These are phyloP conservation scores for Cosmia pyralina DNA, from an alignment of 2,888 invertebrate genomes.

Conservation along the genomic window DNA sequence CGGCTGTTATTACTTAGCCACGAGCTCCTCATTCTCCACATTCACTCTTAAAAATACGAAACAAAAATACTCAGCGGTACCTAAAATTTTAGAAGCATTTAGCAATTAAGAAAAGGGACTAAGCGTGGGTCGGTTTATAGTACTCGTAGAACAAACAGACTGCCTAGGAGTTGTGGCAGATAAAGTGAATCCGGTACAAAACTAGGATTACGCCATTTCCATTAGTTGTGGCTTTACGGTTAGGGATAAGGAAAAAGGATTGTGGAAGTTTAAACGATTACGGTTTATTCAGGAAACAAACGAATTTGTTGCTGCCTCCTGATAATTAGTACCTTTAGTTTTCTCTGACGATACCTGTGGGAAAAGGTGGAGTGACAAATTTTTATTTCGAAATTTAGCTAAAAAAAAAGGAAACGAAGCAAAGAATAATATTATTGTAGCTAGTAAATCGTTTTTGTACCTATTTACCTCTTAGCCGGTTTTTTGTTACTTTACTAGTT, in stretches of 20 bases:
- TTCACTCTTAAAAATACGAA: background rate
- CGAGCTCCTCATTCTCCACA: too few relatives aligned
- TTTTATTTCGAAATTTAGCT: background rate
- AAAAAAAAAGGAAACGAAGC: slow-evolving; percentile 9
- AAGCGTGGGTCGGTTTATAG: slow-evolving; percentile 23
- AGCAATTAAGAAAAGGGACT: slow-evolving; percentile 38
- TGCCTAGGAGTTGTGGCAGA: slow-evolving; percentile 30
- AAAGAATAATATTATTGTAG: background rate
- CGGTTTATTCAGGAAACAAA: slow-evolving; percentile 39
- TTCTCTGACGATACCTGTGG: background rate
- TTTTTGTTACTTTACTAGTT: slow-evolving; percentile 8
- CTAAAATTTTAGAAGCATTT: slow-evolving; percentile 14
- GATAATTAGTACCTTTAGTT: slow-evolving; percentile 12
- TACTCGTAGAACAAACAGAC: slow-evolving; percentile 29
- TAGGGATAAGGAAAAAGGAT: slow-evolving; percentile 39
- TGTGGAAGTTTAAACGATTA: slow-evolving; percentile 34
- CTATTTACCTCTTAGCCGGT: background rate
- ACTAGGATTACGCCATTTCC: slow-evolving; percentile 44
- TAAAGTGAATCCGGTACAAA: slow-evolving; percentile 35
- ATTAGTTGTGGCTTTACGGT: slow-evolving; percentile 49
- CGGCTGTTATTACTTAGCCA: too few relatives aligned
- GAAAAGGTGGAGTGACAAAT: background rate
- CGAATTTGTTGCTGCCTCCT: slow-evolving; percentile 3
- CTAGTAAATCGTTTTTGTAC: background rate
- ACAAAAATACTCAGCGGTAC: background rate